Evolutionary conservation across 2,113 vertebrate genomes (phyloP), one percentile per base, ranked within the genome.

Genomic region (Gasterosteus aculeatus): DNA sequence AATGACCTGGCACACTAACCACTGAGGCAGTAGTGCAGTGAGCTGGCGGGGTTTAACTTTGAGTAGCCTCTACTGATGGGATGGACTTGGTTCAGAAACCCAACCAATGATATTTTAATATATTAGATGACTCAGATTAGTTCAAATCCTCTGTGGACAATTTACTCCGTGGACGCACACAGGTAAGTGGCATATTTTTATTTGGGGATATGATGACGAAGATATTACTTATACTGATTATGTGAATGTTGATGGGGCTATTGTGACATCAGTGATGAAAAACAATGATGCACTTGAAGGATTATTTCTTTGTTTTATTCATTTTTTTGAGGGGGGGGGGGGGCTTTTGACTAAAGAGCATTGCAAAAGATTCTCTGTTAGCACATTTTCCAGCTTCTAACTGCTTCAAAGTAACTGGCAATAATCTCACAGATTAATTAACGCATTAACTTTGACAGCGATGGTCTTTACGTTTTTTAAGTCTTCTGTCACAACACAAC

Each of bases 71-170:
- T 97, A 97, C 95, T 95, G 89, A 91, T 92, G 90, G 92, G 92
- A 95, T 95, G 95, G 95, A 96, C 95, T 97, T 97, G 96, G 95
- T 95, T 93, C 94, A 95, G 94, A 94, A 87, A 94, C 92, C 93
- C 91, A 76, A 85, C 75, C 74, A 71, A 65, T 75, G 62, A 66
- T 64, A 67, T 8, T 53, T 65, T 41, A 56, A 18, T 1, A 1
- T 18, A 5, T 15, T 49, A 38, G 8, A 15, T 31, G 14, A 1
- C 16, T 66, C 10, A 69, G 22, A 2, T 80, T 39, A 46, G 72
- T 31, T 61, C 3, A 47, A 7, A 12, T 70, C 14, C 10, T 85
- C 2, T 11, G 9, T 74, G 78, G 74, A 79, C 72, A 66, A 7
- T 60, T 35, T 47, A 2, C 26, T 63, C n/a, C 68, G 69, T 19